phyloP scores from a whole-genome alignment of 2,888 invertebrate genomes.

The Microctonus brassicae region DNA sequence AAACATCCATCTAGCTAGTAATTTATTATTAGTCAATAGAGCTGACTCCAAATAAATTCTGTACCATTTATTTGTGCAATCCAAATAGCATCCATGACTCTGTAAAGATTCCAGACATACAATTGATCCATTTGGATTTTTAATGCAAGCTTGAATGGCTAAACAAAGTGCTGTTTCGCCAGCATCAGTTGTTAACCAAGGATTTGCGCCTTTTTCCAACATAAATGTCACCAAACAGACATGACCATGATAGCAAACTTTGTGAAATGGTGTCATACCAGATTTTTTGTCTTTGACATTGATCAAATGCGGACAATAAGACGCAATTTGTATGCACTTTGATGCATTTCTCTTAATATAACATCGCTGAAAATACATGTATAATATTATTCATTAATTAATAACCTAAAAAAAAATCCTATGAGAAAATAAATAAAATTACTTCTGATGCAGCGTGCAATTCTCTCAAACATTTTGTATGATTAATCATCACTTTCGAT shows the following conservation, averaged over 20 bases:
- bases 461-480: slow-evolving; percentile 20
- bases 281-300: slow-evolving; percentile 42
- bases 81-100: slow-evolving; percentile 43
- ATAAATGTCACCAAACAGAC: slow-evolving; percentile 46
- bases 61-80: slow-evolving; percentile 44
- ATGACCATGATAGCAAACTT: slow-evolving; percentile 50
- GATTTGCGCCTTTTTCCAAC: slow-evolving; percentile 51
- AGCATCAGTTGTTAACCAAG: slow-evolving; percentile 39
- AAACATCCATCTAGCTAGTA: slow-evolving; percentile 46
- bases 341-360: slow-evolving; percentile 40
- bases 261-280: slow-evolving; percentile 53
- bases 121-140: slow-evolving; percentile 23
- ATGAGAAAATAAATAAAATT: background rate
- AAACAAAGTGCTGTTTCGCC: slow-evolving; percentile 51
- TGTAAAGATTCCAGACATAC: slow-evolving; percentile 45
- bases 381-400: no score
- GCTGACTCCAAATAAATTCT: slow-evolving; percentile 44
- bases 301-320: slow-evolving; percentile 45
- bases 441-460: slow-evolving; percentile 40
- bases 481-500: background rate
- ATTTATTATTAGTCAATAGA: slow-evolving; percentile 36
- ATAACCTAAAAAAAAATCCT: background rate
- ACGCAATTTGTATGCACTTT: slow-evolving; percentile 44
- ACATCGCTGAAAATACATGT: slow-evolving; percentile 45
- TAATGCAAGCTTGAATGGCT: slow-evolving; percentile 44